Percentiles rank a stretch among this genome's conserved stretches.
Evolutionary conservation across 1,140 invertebrate genomes (phyloP).

Genomic region (Holcopasites calliopsidis): DNA sequence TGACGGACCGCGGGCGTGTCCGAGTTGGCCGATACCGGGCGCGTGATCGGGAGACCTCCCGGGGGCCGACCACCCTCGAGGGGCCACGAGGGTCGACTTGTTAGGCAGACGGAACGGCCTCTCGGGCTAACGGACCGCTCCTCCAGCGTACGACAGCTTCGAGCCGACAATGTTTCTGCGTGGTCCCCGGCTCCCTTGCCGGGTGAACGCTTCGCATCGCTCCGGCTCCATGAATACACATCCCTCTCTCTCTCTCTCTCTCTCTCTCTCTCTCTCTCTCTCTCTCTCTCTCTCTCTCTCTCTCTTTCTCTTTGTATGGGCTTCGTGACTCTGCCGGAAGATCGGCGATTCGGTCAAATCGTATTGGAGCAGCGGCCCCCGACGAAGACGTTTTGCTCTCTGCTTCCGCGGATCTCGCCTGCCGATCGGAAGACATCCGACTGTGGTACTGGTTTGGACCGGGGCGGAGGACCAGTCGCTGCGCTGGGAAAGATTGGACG

Average conservation of each 20-base stretch:
- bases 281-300: not conserved
- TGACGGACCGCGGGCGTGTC: conserved; percentile 74
- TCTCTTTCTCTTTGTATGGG: not conserved
- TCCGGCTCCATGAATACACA: not conserved
- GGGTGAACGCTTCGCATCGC: conserved; percentile 46
- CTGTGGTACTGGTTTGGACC: not conserved
- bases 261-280: not conserved
- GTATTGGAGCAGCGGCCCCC: conserved; percentile 11
- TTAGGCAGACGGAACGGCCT: conserved; percentile 70
- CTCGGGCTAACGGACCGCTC: conserved; percentile 65
- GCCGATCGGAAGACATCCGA: conserved; percentile 2
- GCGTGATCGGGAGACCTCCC: conserved; percentile 74
- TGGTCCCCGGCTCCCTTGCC: conserved; percentile 3
- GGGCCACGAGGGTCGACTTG: conserved; percentile 74
- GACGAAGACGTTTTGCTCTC: not conserved
- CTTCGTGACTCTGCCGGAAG: conserved; percentile 24
- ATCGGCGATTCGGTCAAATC: conserved; percentile 27
- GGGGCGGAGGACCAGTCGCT: no score
- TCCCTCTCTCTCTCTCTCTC: not conserved
- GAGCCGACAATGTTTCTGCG: conserved; percentile 60
- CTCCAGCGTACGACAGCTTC: conserved; percentile 51
- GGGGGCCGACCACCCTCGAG: conserved; percentile 74
- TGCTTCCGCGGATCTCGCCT: not conserved
- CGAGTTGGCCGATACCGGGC: conserved; percentile 70
- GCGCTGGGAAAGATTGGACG: not conserved